Evolutionary conservation across 2,797 vertebrate genomes (phyloP), one percentile per base, ranked within the genome.

Genomic region (Siniperca scherzeri): DNA sequence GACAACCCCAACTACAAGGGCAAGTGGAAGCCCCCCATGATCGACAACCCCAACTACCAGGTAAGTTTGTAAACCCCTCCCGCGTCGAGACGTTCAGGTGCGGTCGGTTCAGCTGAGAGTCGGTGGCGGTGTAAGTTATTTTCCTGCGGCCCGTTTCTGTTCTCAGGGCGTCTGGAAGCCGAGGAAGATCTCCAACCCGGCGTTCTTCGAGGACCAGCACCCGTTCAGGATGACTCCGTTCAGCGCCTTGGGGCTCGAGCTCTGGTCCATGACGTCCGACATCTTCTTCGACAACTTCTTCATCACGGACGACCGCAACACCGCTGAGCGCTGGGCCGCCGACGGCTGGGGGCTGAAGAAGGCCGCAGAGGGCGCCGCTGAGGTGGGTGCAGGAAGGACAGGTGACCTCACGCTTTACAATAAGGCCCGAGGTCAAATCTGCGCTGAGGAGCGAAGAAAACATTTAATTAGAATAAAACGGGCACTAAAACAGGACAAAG

Each of bases 261-360:
- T 99, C 33, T 99, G 99, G 99, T 99, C 98, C 87, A 99, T 99
- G 99, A 98, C 97, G 25, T 97, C 97, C 0, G 98, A 99, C 85
- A 99, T 99, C 84, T 99, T 99, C 94, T 99, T 99, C 70, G 98
- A 99, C 93, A 99, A 99, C 92, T 99, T 99, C 83, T 97, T 99
- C 70, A 96, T 99, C 91, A 97, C 96, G 50, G 95, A 96, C 4
- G 98, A 99, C 77, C 95, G 97, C 72, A 96, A 88, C 70, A 96
- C 97, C 0, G 97, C 97, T 3, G 98, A 99, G 0, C 97, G 97
- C 48, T 99, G 98, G 98, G 97, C 97, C 60, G 88, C 0, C 11
- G 98, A 98, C 69, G 96, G 99, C 70, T 99, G 98, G 98, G 97
- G 98, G 2, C 94, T 99, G 92, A 99, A 99, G 95, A 99, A 98